A percentile compares a stretch with the other conserved stretches of the same genome.
phyloP scores from a whole-genome alignment of 2,113 vertebrate genomes.

The Tonatia bakeri region DNA sequence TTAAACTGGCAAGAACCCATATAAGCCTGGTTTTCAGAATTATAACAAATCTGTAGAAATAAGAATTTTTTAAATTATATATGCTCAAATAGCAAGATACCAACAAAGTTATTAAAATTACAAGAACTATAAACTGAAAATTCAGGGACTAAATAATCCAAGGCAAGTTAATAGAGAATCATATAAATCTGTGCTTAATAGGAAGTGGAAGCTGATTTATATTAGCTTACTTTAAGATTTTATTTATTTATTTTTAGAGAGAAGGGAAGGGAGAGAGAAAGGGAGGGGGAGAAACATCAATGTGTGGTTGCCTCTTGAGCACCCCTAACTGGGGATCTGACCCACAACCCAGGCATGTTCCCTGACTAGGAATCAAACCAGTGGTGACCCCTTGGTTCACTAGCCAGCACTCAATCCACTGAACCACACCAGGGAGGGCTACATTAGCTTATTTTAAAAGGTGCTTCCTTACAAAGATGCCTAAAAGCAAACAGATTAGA shows the following conservation, averaged over 20 bases:
- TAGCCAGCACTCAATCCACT: too few species aligned
- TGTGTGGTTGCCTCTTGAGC: too few species aligned
- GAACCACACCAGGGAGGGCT: background rate
- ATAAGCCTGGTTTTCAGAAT: background rate
- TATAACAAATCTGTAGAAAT: background rate
- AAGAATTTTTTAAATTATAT: background rate
- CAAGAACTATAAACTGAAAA: slow-evolving; percentile 34
- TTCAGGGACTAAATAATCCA: background rate
- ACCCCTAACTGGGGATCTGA: too few species aligned
- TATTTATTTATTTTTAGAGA: too few species aligned
- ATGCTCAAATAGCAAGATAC: background rate
- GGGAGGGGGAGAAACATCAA: too few species aligned
- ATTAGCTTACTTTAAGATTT: background rate
- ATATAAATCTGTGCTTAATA: background rate
- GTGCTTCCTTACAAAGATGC: background rate
- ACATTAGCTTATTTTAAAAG: slow-evolving; percentile 9
- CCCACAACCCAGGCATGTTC: too few species aligned
- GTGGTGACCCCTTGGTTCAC: too few species aligned
- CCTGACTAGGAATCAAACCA: too few species aligned
- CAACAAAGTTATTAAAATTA: background rate
- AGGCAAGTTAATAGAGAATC: background rate
- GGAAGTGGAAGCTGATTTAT: background rate
- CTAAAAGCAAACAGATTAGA: background rate
- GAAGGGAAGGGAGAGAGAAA: too few species aligned
- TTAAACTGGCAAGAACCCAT: background rate